Evolutionary conservation across 2,888 invertebrate genomes (phyloP).

Genomic region (Phorcus lineatus): DNA sequence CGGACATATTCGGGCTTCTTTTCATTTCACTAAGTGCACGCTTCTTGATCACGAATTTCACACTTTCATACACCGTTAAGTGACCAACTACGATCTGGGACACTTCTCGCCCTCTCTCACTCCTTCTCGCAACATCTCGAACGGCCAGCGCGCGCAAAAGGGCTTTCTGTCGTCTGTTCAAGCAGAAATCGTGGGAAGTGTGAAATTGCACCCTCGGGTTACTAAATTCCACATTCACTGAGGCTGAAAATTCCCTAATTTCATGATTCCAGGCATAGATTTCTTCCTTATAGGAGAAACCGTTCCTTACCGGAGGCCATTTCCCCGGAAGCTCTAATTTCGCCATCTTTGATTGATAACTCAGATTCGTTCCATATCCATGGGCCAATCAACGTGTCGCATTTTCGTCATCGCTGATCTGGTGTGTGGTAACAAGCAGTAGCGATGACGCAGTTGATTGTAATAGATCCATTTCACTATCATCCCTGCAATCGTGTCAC

Average conservation of each 20-base stretch:
- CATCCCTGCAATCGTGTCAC: not conserved
- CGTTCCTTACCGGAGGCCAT: conserved; percentile 12
- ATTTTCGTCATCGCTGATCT: conserved; percentile 15
- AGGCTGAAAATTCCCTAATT: conserved; percentile 31
- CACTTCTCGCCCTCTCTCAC: conserved; percentile 21
- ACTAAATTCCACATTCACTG: conserved; percentile 26
- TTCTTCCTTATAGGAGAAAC: conserved; percentile 11
- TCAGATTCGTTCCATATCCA: conserved; percentile 14
- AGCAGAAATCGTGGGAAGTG: conserved; percentile 25
- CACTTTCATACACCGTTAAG: conserved; percentile 25
- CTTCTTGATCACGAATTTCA: conserved; percentile 30
- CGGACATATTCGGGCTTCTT: not conserved
- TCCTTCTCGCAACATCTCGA: not conserved
- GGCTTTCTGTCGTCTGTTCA: conserved; percentile 22
- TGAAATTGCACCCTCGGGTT: conserved; percentile 33
- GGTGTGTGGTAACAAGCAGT: not conserved
- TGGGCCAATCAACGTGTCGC: not conserved
- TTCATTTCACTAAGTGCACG: conserved; percentile 26
- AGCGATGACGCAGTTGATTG: not conserved
- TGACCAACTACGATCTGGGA: conserved; percentile 20
- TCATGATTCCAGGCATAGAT: conserved; percentile 27
- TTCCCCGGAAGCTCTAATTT: conserved; percentile 20
- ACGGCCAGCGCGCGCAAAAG: conserved; percentile 9
- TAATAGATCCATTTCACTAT: not conserved
- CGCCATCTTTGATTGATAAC: conserved; percentile 29